Evolutionary conservation across 2,797 vertebrate genomes (phyloP).

Genomic region (Molossus alvarezi): DNA sequence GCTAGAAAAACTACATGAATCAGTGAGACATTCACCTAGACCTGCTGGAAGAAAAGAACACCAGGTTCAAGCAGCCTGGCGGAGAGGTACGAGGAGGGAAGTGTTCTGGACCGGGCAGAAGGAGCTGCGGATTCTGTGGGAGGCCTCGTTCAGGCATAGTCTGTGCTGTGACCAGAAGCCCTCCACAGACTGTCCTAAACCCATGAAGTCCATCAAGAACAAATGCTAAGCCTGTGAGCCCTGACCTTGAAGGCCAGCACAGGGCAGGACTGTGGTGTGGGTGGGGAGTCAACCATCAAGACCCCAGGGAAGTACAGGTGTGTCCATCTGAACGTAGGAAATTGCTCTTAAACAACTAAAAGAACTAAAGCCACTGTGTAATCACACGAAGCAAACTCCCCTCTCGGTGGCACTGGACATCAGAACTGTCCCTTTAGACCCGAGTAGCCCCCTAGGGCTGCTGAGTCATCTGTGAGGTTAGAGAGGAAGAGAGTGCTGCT

Average conservation of each 20-base stretch:
- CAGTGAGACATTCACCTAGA: background rate
- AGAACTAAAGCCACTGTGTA: background rate
- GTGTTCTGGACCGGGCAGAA: too few species aligned
- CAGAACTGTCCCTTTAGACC: background rate
- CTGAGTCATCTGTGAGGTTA: background rate
- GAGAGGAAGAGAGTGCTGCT: background rate
- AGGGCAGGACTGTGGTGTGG: background rate
- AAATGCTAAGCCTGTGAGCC: background rate
- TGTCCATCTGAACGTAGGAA: background rate
- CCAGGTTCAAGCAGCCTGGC: background rate
- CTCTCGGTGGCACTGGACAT: background rate
- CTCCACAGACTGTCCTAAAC: background rate
- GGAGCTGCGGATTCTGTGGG: background rate
- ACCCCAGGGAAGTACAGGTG: background rate
- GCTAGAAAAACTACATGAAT: background rate
- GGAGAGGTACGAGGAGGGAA: background rate
- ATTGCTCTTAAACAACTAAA: background rate
- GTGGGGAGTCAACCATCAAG: background rate
- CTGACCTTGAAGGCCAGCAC: background rate
- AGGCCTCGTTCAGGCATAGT: background rate
- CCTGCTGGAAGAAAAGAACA: background rate
- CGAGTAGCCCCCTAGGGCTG: background rate
- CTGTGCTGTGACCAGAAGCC: background rate
- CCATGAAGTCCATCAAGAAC: rapidly evolving
- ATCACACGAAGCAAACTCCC: background rate